A percentile compares a stretch with the other conserved stretches of the same genome.
These are phyloP conservation scores for Trichogramma dendrolimi DNA, from an alignment of 2,888 invertebrate genomes.

Conservation along the genomic window DNA sequence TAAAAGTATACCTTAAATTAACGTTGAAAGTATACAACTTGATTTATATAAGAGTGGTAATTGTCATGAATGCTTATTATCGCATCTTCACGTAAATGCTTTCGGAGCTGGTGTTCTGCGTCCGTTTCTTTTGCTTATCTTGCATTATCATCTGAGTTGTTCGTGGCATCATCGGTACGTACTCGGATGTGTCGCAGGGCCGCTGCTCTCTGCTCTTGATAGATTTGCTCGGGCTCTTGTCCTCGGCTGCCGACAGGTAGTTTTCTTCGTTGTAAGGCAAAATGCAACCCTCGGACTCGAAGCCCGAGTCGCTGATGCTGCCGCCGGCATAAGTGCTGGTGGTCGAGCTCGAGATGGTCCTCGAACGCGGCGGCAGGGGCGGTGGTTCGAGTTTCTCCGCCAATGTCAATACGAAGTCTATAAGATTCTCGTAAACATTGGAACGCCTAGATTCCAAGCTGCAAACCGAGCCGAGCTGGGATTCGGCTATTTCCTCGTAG, in stretches of 20 bases:
- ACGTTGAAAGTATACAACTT: too few relatives aligned
- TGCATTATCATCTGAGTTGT: conserved; percentile 37
- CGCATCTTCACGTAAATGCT: conserved; percentile 48
- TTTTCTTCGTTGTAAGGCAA: conserved; percentile 41
- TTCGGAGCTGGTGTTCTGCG: conserved; percentile 35
- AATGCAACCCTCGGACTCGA: conserved; percentile 43
- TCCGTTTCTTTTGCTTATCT: conserved; percentile 33
- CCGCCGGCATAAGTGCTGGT: background rate
- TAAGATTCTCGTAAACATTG: conserved; percentile 49
- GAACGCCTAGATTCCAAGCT: conserved; percentile 27
- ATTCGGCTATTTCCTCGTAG: conserved; percentile 66
- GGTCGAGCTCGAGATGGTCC: conserved; percentile 37
- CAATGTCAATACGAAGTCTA: conserved; percentile 43
- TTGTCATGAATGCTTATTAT: conserved; percentile 26
- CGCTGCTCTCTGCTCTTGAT: conserved; percentile 13
- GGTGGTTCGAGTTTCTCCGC: conserved; percentile 46
- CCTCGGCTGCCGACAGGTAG: conserved; percentile 38
- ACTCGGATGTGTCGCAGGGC: conserved; percentile 40
- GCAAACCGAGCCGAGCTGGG: conserved; percentile 12
- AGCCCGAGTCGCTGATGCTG: conserved; percentile 41
- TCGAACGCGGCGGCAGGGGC: conserved; percentile 53
- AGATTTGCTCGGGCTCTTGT: conserved; percentile 28
- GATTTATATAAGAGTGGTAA: background rate
- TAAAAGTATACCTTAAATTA: too few relatives aligned
- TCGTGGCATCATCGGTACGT: conserved; percentile 49